Percentiles rank a stretch among this genome's conserved stretches.
Evolutionary conservation across 2,888 invertebrate genomes (phyloP).

Genomic region (Eupithecia inturbata): DNA sequence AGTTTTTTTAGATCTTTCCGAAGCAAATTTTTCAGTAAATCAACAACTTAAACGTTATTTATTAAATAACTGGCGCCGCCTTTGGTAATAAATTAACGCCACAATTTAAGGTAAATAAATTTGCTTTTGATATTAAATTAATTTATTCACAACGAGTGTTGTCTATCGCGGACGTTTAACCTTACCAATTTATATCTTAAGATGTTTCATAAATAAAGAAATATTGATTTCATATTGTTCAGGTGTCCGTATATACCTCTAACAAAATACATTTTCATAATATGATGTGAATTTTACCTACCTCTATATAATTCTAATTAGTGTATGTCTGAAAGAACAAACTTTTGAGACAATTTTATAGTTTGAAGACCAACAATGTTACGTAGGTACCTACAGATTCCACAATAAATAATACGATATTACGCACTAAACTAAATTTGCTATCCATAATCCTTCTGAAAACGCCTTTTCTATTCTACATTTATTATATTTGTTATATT

Average conservation of each 20-base stretch:
- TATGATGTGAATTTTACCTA: no score
- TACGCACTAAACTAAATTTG: no score
- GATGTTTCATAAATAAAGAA: constrained; percentile 21
- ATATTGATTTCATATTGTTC: constrained; percentile 1
- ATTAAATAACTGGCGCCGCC: constrained; percentile 38
- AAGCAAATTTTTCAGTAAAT: constrained; percentile 47
- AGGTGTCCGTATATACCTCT: background rate
- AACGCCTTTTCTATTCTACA: no score
- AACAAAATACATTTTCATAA: no score
- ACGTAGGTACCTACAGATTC: no score
- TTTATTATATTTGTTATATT: no score
- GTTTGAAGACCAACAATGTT: no score
- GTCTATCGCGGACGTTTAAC: constrained; percentile 32
- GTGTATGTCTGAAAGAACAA: no score
- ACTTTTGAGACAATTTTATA: no score
- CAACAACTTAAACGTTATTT: constrained; percentile 47
- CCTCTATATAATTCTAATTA: no score
- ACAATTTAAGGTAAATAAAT: constrained; percentile 44
- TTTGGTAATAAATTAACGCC: constrained; percentile 44
- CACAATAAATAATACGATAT: no score
- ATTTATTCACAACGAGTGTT: constrained; percentile 37
- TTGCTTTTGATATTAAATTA: constrained; percentile 44
- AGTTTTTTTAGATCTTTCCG: constrained; percentile 32
- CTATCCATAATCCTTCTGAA: no score
- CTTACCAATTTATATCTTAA: constrained; percentile 30